Evolutionary conservation across 2,113 vertebrate genomes (phyloP).

Genomic region (Buteo buteo): DNA sequence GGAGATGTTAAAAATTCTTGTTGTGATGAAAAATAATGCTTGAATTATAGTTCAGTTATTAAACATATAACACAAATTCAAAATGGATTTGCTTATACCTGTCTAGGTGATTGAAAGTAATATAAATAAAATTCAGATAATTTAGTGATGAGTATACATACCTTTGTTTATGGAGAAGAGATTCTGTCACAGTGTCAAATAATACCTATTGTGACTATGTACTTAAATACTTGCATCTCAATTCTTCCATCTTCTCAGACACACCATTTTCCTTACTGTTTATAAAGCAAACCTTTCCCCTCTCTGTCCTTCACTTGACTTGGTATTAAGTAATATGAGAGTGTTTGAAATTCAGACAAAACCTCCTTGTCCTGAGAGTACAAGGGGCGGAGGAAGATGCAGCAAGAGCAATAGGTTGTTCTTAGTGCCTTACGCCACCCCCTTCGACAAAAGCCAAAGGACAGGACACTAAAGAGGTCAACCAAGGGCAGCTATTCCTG

Average conservation of each 20-base stretch:
- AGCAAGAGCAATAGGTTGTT: background rate
- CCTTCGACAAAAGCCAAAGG: background rate
- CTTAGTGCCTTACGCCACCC: background rate
- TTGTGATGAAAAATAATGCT: background rate
- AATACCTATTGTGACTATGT: background rate
- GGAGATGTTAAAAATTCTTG: background rate
- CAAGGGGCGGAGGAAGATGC: conserved; percentile 14
- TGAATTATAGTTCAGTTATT: background rate
- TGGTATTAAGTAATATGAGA: conserved; percentile 10
- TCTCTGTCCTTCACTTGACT: conserved; percentile 32
- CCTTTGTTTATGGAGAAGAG: background rate
- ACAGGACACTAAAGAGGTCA: background rate
- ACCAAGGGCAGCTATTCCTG: background rate
- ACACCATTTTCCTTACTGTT: background rate
- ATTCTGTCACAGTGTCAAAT: background rate
- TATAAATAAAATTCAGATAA: background rate
- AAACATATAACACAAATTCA: background rate
- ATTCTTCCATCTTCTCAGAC: background rate
- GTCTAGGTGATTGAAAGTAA: background rate
- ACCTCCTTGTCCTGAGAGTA: conserved; percentile 25
- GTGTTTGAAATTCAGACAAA: conserved; percentile 27
- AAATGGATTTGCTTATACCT: background rate
- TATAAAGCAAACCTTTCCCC: conserved; percentile 7
- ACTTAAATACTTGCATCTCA: background rate
- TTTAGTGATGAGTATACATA: background rate